Conservation (phyloP, 2,888 invertebrate genomes). For the Eilema caniola region DNA sequence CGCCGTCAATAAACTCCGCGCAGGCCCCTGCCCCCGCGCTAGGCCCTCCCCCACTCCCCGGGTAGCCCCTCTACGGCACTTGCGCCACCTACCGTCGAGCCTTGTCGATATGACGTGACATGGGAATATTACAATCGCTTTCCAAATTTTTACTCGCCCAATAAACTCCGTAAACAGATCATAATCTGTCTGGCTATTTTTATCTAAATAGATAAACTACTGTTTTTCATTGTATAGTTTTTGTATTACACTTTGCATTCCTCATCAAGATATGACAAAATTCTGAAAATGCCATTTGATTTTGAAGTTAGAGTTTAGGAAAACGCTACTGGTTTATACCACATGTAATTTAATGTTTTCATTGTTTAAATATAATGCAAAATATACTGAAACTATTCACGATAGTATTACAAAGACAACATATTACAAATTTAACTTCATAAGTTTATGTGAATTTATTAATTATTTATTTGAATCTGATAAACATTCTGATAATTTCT, state of each 20-base stretch:
- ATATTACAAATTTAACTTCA: background rate
- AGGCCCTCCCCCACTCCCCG: constrained; percentile 53
- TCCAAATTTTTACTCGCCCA: constrained; percentile 47
- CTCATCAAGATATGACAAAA: background rate
- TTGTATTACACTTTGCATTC: background rate
- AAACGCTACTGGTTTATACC: no score
- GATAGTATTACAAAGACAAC: background rate
- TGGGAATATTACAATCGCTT: constrained; percentile 58
- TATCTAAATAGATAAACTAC: background rate
- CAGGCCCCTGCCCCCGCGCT: constrained; percentile 80
- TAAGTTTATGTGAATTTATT: background rate
- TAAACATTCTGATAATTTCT: background rate
- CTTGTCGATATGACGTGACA: constrained; percentile 64
- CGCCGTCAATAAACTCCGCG: constrained; percentile 85
- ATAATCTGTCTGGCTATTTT: background rate
- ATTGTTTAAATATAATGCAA: background rate
- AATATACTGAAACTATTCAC: background rate
- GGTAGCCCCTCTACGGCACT: constrained; percentile 45
- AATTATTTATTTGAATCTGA: background rate
- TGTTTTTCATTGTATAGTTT: background rate
- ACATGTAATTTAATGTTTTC: no score
- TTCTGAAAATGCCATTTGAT: background rate
- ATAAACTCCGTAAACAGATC: constrained; percentile 21
- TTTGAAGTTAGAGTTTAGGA: background rate
- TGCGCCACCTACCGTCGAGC: constrained; percentile 60